Base-by-base conservation (phyloP, 2,113 vertebrate species). In the Zosterops hypoxanthus region DNA sequence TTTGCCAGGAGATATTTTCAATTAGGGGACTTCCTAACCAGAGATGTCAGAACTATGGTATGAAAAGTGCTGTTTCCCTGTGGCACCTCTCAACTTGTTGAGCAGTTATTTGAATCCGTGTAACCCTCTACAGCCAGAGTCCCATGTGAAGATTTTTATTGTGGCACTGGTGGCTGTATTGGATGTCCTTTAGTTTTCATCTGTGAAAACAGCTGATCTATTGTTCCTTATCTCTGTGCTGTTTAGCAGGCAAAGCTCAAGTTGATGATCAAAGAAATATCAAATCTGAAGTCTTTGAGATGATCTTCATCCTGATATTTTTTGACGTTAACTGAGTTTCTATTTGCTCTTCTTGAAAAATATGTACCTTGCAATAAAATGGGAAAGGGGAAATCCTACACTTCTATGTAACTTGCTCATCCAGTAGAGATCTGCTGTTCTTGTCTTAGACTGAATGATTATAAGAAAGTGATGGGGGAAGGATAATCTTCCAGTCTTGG, bases 171-270 rank as follows among this genome's bases (percentile, higher is more conserved):
- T 56, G 41, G 33, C 55, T 78, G 46, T 84, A 34, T 90, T 84
- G 73, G 2, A 60, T 52, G 28, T 44, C 50, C 41, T 81, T 65
- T 29, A 19, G 31, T 53, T 52, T 76, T 80, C 28, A 42, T 56
- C 44, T 60, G 41, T 69, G 66, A 76, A 76, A 34, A 77, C 20
- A 69, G 50, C 34, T 94, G 36, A 89, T 46, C 33, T 77, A 12
- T 80, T 33, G 29, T 86, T 88, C 63, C 49, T 68, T 60, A 29
- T 47, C 41, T 81, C n/a, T 47, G 18, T 80, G 55, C 84, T 31
- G 36, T 81, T 94, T 49, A 78, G 60, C 64, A 84, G 50, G 50
- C 66, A 73, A 95, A 94, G 60, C 59, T 81, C 77, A 86, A 77
- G 24, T 33, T 53, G 42, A 60, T 69, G 42, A 83, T 57, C 5